Evolutionary conservation across 2,888 invertebrate species (phyloP), one percentile per base, ranked within the genome.

Genomic region (Drosophila melanosoma): DNA sequence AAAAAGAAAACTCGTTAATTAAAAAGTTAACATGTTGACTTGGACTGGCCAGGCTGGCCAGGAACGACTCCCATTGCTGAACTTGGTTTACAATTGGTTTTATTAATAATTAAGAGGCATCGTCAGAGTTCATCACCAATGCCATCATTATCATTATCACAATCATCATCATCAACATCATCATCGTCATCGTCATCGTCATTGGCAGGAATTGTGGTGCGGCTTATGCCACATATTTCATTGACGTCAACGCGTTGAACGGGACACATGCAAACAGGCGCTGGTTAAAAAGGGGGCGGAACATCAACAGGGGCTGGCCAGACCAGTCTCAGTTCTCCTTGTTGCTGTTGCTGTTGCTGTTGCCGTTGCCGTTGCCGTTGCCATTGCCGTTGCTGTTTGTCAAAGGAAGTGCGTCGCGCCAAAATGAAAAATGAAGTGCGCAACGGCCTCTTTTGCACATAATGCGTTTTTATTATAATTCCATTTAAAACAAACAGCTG

Each of bases 1-100:
- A 90, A 90, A 86, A 90, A 88, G 89, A 90, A 90, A 91, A 90
- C 91, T 91, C 90, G 90, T 90, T 90, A 90, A 90, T 90, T 90
- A 90, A 90, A 90, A 91, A 90, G 91, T 90, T 90, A 91, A 90
- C 90, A 87, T 87, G 83, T 81, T 77, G 76, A 76, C 78, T 79
- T 72, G 78, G 67, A 72, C 66, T 23, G 72, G 66, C 53, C 58
- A 68, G 70, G 56, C 45, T 23, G 42, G 51, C 12, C 61, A 20
- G 40, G 35, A 49, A 32, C 62, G n/a, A 32, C 52, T 40, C 51
- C 57, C 59, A 60, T n/a, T 72, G 68, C 69, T 68, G 63, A 75
- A 69, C 59, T 74, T 77, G 64, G 69, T 62, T 76, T 77, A 83
- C 88, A 82, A 83, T 89, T 83, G 83, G 82, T 79, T 79, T 88